Conservation (phyloP, 2,888 invertebrate genomes). For the Plagodis dolabraria region DNA sequence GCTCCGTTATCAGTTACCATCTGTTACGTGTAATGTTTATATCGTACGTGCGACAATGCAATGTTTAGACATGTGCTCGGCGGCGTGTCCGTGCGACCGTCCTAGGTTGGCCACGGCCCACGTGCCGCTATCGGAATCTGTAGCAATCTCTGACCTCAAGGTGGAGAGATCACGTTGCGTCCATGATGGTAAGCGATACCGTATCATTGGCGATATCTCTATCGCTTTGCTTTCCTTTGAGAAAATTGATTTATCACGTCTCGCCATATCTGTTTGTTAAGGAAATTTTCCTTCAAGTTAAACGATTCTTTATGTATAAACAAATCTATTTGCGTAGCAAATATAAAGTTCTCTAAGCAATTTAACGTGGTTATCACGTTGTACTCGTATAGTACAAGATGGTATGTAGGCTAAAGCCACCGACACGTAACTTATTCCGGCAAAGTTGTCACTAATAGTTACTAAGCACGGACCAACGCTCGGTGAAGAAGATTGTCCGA, state of each 20-base stretch:
- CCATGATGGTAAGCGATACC: constrained; percentile 31
- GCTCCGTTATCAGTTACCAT: constrained; percentile 28
- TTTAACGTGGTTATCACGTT: too few species aligned
- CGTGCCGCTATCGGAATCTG: constrained; percentile 54
- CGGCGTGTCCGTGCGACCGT: constrained; percentile 47
- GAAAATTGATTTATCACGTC: constrained; percentile 26
- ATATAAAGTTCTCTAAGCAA: too few species aligned
- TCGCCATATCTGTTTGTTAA: not conserved
- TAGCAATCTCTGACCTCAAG: constrained; percentile 54
- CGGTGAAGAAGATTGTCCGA: too few species aligned
- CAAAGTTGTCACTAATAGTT: too few species aligned
- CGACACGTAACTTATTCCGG: too few species aligned
- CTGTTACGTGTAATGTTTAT: constrained; percentile 33
- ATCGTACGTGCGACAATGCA: constrained; percentile 45
- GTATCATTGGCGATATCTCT: constrained; percentile 26
- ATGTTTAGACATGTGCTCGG: constrained; percentile 55
- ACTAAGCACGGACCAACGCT: too few species aligned
- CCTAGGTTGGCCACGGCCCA: constrained; percentile 51
- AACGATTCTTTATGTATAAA: too few species aligned
- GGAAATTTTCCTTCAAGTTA: constrained; percentile 8
- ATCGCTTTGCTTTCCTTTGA: constrained; percentile 35
- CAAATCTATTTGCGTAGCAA: too few species aligned
- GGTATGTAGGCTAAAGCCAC: too few species aligned
- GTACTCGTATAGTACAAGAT: too few species aligned
- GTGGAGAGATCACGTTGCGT: constrained; percentile 54